A percentile compares a stretch with the other conserved stretches of the same genome.
These are phyloP conservation scores for Lasioglossum vierecki DNA, from an alignment of 2,888 invertebrate species.

Conservation along the genomic window DNA sequence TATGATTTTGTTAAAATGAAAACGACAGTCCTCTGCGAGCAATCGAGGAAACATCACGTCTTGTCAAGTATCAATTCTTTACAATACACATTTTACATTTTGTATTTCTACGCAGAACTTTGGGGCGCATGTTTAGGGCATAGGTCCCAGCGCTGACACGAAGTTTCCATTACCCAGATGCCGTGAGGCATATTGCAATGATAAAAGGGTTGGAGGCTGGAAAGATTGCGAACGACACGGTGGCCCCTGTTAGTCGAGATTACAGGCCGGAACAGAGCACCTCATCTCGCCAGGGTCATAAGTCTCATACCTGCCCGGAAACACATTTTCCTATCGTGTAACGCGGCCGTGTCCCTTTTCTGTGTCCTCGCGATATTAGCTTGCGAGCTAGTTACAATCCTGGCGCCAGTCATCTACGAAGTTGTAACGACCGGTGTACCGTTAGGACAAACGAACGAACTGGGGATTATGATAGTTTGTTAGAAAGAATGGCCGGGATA, in stretches of 20 bases:
- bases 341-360: constrained; percentile 34
- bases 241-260: constrained; percentile 75
- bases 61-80: no score
- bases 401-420: constrained; percentile 66
- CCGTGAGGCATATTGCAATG: constrained; percentile 35
- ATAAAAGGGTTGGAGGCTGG: constrained; percentile 59
- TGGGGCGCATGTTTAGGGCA: background rate
- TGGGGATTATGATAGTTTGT: constrained; percentile 42
- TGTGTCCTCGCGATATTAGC: constrained; percentile 36
- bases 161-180: constrained; percentile 68
- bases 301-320: constrained; percentile 80
- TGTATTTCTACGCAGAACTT: background rate
- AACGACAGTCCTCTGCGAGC: no score
- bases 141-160: constrained; percentile 59
- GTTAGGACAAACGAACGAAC: constrained; percentile 59
- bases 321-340: constrained; percentile 74
- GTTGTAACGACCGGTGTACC: constrained; percentile 57
- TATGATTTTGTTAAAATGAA: no score
- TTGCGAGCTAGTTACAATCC: constrained; percentile 64
- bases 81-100: background rate
- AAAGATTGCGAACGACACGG: constrained; percentile 69
- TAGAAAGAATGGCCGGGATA: constrained; percentile 26
- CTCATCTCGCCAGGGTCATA: constrained; percentile 79
- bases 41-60: no score
- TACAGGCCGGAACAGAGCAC: constrained; percentile 78